A percentile compares a stretch with the other conserved stretches of the same genome.
These are phyloP conservation scores for Podargus strigoides DNA, from an alignment of 2,797 vertebrate species.

Conservation along the genomic window DNA sequence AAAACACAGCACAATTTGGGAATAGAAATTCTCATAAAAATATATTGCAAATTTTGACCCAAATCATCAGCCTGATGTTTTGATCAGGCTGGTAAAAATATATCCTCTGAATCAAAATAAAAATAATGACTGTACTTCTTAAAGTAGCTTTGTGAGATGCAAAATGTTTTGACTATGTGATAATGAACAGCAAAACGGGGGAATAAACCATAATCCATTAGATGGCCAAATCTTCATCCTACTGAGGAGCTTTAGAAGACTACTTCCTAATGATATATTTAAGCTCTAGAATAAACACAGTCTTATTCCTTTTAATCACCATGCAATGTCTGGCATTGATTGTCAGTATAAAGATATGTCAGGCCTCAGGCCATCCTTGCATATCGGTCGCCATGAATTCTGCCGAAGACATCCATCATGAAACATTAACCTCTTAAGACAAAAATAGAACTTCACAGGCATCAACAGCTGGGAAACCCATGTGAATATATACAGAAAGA, in stretches of 20 bases:
- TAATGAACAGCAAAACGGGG: background rate
- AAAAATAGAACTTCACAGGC: conserved; percentile 30
- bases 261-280: conserved; percentile 5
- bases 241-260: background rate
- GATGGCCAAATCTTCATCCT: background rate
- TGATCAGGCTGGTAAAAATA: background rate
- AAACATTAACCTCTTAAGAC: conserved; percentile 16
- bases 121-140: background rate
- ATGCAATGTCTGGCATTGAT: conserved; percentile 18
- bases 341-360: conserved; percentile 50
- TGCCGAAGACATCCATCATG: conserved; percentile 36
- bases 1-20: background rate
- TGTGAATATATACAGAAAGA: background rate
- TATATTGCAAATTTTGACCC: background rate
- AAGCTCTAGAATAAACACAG: conserved; percentile 13
- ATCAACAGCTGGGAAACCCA: background rate
- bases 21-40: background rate
- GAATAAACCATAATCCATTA: background rate
- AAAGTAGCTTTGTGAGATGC: background rate
- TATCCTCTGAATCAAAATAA: background rate
- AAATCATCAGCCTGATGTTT: background rate
- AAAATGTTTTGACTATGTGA: background rate
- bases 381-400: background rate
- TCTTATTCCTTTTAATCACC: conserved; percentile 32
- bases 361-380: conserved; percentile 27